Evolutionary conservation across 2,797 vertebrate species (phyloP).

Genomic region (Lacerta agilis): DNA sequence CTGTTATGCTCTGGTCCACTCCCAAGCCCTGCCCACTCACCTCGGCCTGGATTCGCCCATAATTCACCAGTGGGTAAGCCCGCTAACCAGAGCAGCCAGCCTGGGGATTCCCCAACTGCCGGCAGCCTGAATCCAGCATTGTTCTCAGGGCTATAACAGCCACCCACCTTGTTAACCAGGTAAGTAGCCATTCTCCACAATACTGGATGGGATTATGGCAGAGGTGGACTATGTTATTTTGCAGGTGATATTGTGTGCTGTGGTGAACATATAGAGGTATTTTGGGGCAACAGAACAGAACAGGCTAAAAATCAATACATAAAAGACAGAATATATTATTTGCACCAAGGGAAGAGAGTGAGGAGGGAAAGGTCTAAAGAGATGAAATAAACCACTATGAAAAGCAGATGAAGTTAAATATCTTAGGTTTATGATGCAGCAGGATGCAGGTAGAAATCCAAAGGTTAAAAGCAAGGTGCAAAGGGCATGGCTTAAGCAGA

Average conservation of each 20-base stretch:
- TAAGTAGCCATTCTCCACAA: not conserved
- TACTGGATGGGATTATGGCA: not conserved
- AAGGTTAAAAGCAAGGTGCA: not conserved
- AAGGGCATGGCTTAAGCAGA: not conserved
- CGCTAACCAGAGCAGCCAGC: no score
- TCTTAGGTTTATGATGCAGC: not conserved
- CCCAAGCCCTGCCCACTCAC: no score
- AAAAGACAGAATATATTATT: conserved; percentile 15
- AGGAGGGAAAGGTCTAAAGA: not conserved
- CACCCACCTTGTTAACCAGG: no score
- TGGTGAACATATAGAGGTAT: not conserved
- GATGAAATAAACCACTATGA: not conserved
- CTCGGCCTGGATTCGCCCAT: no score
- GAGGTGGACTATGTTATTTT: not conserved
- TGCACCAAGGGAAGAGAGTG: not conserved
- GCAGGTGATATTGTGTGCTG: not conserved
- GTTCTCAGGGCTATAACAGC: no score
- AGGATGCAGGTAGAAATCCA: not conserved
- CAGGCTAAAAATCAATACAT: conserved; percentile 9
- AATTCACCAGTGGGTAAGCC: no score
- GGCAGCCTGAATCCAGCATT: no score
- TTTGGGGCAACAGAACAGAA: conserved; percentile 1
- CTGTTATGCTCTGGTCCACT: no score
- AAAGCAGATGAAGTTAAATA: not conserved
- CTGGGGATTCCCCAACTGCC: no score